These are phyloP conservation scores for Pantherophis guttatus DNA, from an alignment of 2,113 vertebrate species.

Conservation along the genomic window DNA sequence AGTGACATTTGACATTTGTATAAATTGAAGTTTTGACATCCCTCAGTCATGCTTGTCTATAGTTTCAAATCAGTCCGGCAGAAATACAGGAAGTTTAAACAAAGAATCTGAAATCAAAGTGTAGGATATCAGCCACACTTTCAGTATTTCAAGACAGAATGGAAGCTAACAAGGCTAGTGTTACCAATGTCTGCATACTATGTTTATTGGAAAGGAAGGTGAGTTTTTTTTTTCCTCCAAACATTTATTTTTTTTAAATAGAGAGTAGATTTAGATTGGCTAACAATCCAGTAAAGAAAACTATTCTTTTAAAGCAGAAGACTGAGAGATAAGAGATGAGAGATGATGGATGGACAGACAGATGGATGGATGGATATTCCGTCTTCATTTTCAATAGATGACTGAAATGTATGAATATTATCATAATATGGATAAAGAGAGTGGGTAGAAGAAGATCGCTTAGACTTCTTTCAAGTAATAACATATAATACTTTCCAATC, in stretches of 20 bases:
- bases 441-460: not conserved
- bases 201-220: not conserved
- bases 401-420: not conserved
- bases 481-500: not conserved
- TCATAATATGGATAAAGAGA: too few species aligned
- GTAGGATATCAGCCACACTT: not conserved
- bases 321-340: not conserved
- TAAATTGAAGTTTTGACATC: not conserved
- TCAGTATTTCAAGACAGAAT: not conserved
- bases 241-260: not conserved
- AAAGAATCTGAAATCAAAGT: not conserved
- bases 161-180: not conserved
- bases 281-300: not conserved
- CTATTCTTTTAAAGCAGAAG: not conserved
- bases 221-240: not conserved
- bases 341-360: not conserved
- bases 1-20: not conserved
- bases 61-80: not conserved
- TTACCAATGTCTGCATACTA: not conserved
- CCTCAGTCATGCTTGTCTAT: not conserved
- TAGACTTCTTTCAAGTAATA: not conserved
- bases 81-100: not conserved
- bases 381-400: not conserved
- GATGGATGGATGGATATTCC: not conserved
- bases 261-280: not conserved